phyloP scores from a whole-genome alignment of 2,113 vertebrate genomes.

The Heptranchias perlo region DNA sequence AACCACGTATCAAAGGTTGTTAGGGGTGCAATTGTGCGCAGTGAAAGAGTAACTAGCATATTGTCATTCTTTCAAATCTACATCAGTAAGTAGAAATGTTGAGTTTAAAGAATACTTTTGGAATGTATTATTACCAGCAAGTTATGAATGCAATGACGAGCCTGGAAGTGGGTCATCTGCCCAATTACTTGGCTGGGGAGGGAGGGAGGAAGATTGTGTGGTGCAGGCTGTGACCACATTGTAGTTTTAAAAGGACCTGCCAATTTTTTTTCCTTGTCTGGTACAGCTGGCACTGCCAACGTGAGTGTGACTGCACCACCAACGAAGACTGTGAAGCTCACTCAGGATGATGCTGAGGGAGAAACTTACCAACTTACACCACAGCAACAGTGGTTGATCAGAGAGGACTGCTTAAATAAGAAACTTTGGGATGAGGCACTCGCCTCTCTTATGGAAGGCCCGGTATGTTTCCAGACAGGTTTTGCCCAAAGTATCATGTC shows the following conservation, averaged over 20 bases:
- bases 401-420: constrained; percentile 84
- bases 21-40: neutral
- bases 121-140: neutral
- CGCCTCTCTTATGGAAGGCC: constrained; percentile 80
- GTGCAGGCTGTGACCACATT: neutral
- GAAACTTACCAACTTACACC: constrained; percentile 84
- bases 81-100: neutral
- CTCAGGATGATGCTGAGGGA: constrained; percentile 62
- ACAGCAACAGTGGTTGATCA: constrained; percentile 79
- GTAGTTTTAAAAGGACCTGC: neutral
- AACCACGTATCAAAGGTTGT: neutral
- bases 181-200: neutral
- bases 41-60: neutral
- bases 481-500: neutral
- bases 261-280: neutral
- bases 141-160: neutral
- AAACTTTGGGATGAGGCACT: constrained; percentile 95
- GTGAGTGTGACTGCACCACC: constrained; percentile 44
- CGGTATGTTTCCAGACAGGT: constrained; percentile 62
- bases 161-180: neutral
- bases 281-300: neutral
- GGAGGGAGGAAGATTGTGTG: neutral
- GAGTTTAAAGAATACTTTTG: neutral
- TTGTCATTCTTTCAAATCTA: neutral
- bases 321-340: constrained; percentile 64